Base-by-base conservation (phyloP, 1,140 invertebrate genomes). In the Apis laboriosa region DNA sequence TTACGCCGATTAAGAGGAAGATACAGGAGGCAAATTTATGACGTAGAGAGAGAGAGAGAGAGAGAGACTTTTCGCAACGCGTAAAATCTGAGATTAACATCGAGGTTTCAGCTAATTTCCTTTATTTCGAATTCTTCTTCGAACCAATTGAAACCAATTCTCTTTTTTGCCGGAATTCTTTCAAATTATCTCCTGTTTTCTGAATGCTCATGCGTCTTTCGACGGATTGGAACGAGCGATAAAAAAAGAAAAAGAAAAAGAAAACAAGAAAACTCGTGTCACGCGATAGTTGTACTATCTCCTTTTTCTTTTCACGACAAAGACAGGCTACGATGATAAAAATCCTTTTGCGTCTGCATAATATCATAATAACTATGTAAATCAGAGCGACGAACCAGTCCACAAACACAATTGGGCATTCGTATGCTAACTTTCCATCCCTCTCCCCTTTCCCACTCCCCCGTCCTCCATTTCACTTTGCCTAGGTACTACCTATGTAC, bases 291-390 rank as follows among this genome's bases (percentile, higher is more conserved):
- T 81, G 77, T 88, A 80, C 34, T 28, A 28, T 61, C 61, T 76
- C 60, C 63, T 84, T 78, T 85, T 28, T 77, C 43, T 43, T 49
- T 79, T 72, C 83, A 34, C 86, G 84, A 75, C 64, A 73, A 49
- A 81, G 78, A 82, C 86, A 88, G 86, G 5, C 55, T 55, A 75
- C 85, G 87, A 86, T 84, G 85, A 92, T 90, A 92, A 91, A 91
- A 91, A 92, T 92, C 88, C 90, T 91, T 90, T 90, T 85, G 86
- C 85, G 84, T 85, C 81, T 86, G 92, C 86, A 92, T 93, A 92
- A 92, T 92, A 92, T 90, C 90, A 92, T 91, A 91, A 93, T 92
- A 93, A 92, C 91, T 93, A 93, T 93, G 92, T 91, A 93, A 93
- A 93, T 92, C 88, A 88, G 83, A 66, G 51, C 77, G 63, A 70